phyloP scores from a whole-genome alignment of 2,888 invertebrate species.

The Mystacides longicornis region DNA sequence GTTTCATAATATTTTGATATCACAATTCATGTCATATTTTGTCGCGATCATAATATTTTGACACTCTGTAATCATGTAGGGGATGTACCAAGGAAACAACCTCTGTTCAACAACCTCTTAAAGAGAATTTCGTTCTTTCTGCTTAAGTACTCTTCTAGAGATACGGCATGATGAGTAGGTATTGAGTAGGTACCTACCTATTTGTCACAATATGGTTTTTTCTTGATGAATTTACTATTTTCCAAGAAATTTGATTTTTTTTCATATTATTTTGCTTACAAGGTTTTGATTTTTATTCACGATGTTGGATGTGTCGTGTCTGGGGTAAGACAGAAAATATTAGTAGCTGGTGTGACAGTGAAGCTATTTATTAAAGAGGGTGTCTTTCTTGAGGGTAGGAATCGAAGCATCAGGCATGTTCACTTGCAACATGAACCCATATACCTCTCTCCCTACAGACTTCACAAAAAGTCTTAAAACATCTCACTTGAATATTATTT shows the following conservation, averaged over 20 bases:
- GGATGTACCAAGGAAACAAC: no score
- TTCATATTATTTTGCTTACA: background rate
- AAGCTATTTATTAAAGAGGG: background rate
- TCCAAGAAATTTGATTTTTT: background rate
- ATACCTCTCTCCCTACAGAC: no score
- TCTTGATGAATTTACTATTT: background rate
- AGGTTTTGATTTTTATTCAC: background rate
- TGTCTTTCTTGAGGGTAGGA: slow-evolving; percentile 1
- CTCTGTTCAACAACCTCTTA: no score
- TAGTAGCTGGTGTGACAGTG: background rate
- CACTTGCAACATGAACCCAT: background rate
- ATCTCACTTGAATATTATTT: no score
- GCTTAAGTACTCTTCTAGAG: no score
- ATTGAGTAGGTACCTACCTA: background rate
- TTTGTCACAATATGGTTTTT: background rate
- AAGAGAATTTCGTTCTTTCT: no score
- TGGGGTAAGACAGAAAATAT: background rate
- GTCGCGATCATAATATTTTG: no score
- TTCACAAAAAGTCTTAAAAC: no score
- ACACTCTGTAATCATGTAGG: no score
- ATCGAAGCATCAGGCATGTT: background rate
- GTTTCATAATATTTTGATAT: no score
- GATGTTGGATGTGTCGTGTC: background rate
- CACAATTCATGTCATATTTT: no score
- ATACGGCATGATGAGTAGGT: no score